Conservation (phyloP, 35 echinoderm and acorn worm genomes). For the Lytechinus pictus region DNA sequence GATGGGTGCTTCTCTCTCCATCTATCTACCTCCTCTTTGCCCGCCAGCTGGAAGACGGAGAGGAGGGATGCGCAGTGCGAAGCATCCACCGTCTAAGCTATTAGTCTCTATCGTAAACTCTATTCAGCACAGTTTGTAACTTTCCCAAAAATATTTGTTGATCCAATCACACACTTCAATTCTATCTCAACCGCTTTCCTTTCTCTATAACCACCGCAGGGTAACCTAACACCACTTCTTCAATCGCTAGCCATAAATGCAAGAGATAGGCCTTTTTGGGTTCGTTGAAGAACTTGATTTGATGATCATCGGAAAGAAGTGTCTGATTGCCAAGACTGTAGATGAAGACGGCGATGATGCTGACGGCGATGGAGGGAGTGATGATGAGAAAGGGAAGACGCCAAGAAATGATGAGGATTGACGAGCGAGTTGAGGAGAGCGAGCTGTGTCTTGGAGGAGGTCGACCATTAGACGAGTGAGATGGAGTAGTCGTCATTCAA, state of each 20-base stretch:
- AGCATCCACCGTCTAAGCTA: background rate
- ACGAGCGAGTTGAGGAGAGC: constrained; percentile 7
- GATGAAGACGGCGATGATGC: constrained; percentile 1
- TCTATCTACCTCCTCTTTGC: background rate
- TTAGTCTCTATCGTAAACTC: background rate
- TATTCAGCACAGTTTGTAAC: background rate
- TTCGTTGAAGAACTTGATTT: background rate
- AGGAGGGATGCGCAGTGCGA: background rate
- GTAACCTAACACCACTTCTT: background rate
- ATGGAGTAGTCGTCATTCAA: background rate
- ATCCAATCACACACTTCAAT: too few relatives aligned
- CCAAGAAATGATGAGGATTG: constrained; percentile 33
- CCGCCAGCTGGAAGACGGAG: background rate
- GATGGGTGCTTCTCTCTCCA: background rate
- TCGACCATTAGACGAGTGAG: constrained; percentile 1
- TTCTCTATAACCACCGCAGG: too few relatives aligned
- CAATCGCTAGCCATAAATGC: background rate
- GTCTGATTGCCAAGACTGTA: background rate
- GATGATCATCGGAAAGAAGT: background rate
- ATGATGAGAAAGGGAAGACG: constrained; percentile 31
- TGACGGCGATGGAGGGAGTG: background rate
- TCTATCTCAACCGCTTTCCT: too few relatives aligned
- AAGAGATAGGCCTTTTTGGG: background rate
- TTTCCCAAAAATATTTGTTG: background rate
- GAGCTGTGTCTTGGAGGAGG: background rate